These are phyloP conservation scores for Balaenoptera acutorostrata DNA, from an alignment of 2,113 vertebrate genomes.

Conservation along the genomic window DNA sequence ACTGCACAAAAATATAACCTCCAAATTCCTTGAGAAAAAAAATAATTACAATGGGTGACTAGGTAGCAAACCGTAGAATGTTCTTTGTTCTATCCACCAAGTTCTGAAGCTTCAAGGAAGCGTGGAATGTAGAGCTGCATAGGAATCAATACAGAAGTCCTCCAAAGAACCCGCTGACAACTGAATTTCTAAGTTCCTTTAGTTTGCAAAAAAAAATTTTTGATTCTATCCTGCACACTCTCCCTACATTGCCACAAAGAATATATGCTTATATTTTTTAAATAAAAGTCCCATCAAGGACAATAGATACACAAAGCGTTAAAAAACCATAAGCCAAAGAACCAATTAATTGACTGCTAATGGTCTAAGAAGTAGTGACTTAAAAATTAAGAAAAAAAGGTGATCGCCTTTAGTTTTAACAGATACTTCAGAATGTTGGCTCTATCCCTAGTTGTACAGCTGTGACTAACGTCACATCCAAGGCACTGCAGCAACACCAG, in stretches of 20 bases:
- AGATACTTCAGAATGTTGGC: background rate
- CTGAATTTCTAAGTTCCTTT: background rate
- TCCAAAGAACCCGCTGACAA: slow-evolving; percentile 47
- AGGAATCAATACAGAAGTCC: slow-evolving; percentile 5
- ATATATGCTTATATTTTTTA: background rate
- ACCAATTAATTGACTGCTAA: background rate
- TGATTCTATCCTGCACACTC: background rate
- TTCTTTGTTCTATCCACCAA: background rate
- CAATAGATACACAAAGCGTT: background rate
- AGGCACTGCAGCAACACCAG: background rate
- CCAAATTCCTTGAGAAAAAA: background rate
- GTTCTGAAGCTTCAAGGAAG: background rate
- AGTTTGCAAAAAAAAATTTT: background rate
- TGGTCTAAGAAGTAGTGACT: background rate
- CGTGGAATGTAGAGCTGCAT: background rate
- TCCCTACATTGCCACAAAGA: background rate
- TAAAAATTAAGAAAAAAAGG: background rate
- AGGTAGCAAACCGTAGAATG: background rate
- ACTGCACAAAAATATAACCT: background rate
- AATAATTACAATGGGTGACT: background rate
- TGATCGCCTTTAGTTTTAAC: background rate
- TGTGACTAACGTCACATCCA: background rate
- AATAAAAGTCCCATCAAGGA: background rate
- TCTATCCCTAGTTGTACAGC: no score
- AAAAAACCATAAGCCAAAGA: background rate